Evolutionary conservation across 1,140 invertebrate species (phyloP), one percentile per base, ranked within the genome.

Genomic region (Scylla paramamosain): DNA sequence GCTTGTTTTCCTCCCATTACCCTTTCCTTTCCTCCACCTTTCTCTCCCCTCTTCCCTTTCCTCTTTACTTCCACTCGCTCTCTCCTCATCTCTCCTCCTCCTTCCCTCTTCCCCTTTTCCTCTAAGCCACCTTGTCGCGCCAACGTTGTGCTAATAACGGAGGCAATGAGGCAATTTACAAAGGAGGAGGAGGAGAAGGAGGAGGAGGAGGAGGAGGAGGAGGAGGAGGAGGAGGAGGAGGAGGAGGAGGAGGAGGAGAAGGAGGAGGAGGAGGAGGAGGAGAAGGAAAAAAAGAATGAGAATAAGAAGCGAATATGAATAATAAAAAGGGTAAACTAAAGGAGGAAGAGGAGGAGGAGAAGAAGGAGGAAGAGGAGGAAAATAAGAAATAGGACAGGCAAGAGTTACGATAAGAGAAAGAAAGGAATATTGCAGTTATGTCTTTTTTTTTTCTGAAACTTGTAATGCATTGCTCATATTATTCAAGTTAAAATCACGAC

Each of bases 121-220:
- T 88, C 14, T 88, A 31, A 46, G 86, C 32, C 67, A 77, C 67
- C 67, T 77, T 77, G 67, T 77, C 67, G n/a, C n/a, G 20, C 67
- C 67, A 77, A 77, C 67, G 20, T n/a, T 77, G 67, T n/a, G n/a
- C 67, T 77, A n/a, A 77, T 77, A 77, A 77, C 67, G 67, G 20
- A n/a, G 25, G 67, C 67, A 77, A 77, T n/a, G 67, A 77, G 67
- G 67, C 67, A 77, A 77, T 77, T 77, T 77, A 77, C 67, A n/a
- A n/a, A 20, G 8, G 67, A 25, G 6, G 20, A n/a, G 0, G 25
- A n/a, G 67, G n/a, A 20, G n/a, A 20, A 59, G 67, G 67, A n/a
- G 67, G 67, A n/a, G 67, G 67, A n/a, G 67, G 20, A n/a, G 67
- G 67, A n/a, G 67, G 67, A n/a, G 67, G n/a, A 7, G n/a, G 25